Percentiles rank a stretch among this genome's conserved stretches.
These are phyloP conservation scores for Cantharis rufa DNA, from an alignment of 2,888 invertebrate species.

Conservation along the genomic window DNA sequence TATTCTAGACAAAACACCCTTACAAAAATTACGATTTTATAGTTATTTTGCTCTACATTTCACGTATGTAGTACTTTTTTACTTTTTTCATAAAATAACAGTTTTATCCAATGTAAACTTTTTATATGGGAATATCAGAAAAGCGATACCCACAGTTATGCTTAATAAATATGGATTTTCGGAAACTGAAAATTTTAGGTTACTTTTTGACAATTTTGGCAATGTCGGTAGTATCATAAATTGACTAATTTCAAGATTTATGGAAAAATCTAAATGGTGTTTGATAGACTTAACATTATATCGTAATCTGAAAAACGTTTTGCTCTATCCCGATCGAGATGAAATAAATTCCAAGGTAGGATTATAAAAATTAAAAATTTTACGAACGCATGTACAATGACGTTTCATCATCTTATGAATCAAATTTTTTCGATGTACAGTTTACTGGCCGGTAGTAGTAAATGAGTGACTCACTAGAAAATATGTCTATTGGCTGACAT, in stretches of 20 bases:
- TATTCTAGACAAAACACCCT: neutral
- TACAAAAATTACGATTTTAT: neutral
- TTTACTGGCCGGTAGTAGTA: conserved; percentile 33
- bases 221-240: neutral
- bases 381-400: neutral
- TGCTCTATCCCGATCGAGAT: conserved; percentile 32
- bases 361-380: neutral
- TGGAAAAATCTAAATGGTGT: neutral
- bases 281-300: conserved; percentile 1
- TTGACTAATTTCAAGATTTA: neutral
- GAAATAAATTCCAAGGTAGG: conserved; percentile 35
- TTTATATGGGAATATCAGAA: neutral
- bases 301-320: conserved; percentile 28
- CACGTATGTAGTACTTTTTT: neutral
- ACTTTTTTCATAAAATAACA: neutral
- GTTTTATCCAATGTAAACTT: neutral
- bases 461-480: conserved; percentile 32
- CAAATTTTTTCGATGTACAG: neutral
- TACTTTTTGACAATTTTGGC: neutral
- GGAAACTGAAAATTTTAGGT: neutral
- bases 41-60: neutral
- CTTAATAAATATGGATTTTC: no score
- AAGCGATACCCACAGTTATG: neutral
- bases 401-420: neutral
- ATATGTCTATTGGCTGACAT: conserved; percentile 30